Evolutionary conservation across 2,113 vertebrate genomes (phyloP).

Genomic region (mouse (Mus musculus)): DNA sequence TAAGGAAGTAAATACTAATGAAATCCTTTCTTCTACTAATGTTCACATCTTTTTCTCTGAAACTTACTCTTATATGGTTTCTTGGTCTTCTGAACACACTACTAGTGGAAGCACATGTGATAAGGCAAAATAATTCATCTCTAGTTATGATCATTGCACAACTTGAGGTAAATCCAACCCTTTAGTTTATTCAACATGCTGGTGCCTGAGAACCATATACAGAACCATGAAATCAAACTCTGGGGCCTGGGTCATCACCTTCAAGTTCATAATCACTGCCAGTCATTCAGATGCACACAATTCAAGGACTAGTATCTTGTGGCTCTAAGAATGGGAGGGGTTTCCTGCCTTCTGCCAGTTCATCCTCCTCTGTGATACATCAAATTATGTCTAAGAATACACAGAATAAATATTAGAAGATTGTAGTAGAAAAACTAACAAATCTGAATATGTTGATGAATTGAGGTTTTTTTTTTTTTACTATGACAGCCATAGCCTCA

Average conservation of each 20-base stretch:
- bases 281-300: neutral
- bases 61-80: neutral
- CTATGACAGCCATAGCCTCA: neutral
- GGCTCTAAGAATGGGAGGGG: neutral
- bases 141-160: neutral
- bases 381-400: conserved; percentile 10
- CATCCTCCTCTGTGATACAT: neutral
- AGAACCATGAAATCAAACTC: neutral
- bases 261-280: neutral
- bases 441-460: neutral
- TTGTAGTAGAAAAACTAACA: conserved; percentile 19
- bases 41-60: neutral
- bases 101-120: neutral
- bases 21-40: neutral
- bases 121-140: neutral
- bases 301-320: neutral
- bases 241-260: neutral
- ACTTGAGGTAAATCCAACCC: neutral
- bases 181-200: conserved; percentile 47
- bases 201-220: neutral
- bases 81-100: neutral
- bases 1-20: neutral
- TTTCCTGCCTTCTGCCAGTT: neutral
- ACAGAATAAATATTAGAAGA: neutral
- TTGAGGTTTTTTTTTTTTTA: neutral